Evolutionary conservation across 1,140 invertebrate species (phyloP).

Genomic region (Aleiodes sp.): DNA sequence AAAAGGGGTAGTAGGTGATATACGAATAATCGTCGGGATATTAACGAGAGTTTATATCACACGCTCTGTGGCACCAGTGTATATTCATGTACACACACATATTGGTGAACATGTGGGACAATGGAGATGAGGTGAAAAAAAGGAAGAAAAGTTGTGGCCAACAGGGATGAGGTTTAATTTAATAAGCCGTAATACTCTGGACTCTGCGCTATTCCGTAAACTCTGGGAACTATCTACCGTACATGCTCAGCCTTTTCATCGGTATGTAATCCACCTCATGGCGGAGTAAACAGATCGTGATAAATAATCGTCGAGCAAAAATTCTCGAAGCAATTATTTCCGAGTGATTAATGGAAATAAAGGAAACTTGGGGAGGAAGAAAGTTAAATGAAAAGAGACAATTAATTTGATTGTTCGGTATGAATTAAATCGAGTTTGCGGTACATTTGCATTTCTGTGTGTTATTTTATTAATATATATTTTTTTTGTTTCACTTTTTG

Average conservation of each 20-base stretch:
- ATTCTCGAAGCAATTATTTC: not conserved
- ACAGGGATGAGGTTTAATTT: constrained; percentile 27
- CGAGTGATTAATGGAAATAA: not conserved
- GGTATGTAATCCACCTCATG: not conserved
- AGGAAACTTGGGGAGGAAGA: not conserved
- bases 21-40: constrained; percentile 45
- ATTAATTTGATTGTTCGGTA: not conserved
- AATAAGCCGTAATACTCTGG: constrained; percentile 40
- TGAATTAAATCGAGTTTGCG: constrained; percentile 5
- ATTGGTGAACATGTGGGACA: constrained; percentile 2
- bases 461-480: not conserved
- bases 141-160: not conserved
- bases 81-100: not conserved
- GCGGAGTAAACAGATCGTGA: not conserved
- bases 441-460: not conserved
- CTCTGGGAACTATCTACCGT: not conserved
- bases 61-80: no score
- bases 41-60: constrained; percentile 37
- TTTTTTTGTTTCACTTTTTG: not conserved
- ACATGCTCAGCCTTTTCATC: constrained; percentile 4
- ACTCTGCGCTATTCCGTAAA: constrained; percentile 1
- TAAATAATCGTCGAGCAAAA: not conserved
- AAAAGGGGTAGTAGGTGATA: constrained; percentile 6
- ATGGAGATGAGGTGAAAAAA: not conserved
- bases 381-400: not conserved